These are phyloP conservation scores for Paramisgurnus dabryanus DNA, from an alignment of 2,113 vertebrate species.

Conservation along the genomic window DNA sequence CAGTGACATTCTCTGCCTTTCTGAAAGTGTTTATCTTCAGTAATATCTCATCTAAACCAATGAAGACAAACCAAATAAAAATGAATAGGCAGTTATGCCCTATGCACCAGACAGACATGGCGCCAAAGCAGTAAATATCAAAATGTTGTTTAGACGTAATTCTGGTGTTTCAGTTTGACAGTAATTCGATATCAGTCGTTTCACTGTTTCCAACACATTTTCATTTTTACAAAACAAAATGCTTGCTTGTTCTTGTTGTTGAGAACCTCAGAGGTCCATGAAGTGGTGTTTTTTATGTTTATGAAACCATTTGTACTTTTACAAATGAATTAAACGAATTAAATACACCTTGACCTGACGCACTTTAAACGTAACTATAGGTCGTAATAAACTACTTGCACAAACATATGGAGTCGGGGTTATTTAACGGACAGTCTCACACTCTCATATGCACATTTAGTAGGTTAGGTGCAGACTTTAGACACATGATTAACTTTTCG, in stretches of 20 bases:
- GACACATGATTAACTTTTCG: neutral
- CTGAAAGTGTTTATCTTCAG: constrained; percentile 23
- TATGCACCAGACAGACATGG: neutral
- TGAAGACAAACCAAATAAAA: constrained; percentile 26
- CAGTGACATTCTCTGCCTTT: constrained; percentile 15
- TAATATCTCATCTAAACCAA: constrained; percentile 40
- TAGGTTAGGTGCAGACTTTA: constrained; percentile 4
- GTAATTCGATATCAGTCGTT: neutral
- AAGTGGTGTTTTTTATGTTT: neutral
- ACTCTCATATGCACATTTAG: constrained; percentile 5
- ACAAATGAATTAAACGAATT: no score
- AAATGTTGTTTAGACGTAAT: constrained; percentile 15
- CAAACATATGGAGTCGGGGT: no score
- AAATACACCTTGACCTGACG: no score
- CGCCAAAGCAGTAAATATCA: constrained; percentile 1
- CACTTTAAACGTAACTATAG: no score
- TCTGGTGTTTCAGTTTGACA: neutral
- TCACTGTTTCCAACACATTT: neutral
- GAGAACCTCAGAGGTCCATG: neutral
- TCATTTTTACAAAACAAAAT: constrained; percentile 2
- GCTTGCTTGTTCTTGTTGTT: neutral
- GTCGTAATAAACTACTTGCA: no score
- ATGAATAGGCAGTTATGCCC: neutral
- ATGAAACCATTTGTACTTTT: no score
- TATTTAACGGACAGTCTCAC: neutral